These are phyloP conservation scores for Chymomyza fuscimana DNA, from an alignment of 2,888 invertebrate genomes.

Conservation along the genomic window DNA sequence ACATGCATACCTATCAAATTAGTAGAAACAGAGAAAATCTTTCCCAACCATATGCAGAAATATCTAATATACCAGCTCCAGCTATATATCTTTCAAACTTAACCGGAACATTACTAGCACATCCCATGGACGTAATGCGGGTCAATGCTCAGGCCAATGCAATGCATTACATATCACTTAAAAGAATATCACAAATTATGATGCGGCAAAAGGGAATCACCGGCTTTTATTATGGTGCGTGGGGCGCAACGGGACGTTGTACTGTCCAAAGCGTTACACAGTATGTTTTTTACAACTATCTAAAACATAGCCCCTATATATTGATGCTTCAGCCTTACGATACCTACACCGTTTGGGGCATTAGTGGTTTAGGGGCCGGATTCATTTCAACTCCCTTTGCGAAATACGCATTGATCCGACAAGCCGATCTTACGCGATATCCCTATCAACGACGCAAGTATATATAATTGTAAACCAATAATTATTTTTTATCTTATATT, in stretches of 20 bases:
- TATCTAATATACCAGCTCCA: background rate
- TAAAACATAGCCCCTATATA: conserved; percentile 3
- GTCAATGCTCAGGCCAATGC: conserved; percentile 31
- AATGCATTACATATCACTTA: background rate
- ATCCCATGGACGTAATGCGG: conserved; percentile 36
- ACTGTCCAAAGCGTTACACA: conserved; percentile 6
- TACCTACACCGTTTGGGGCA: background rate
- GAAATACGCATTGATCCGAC: conserved; percentile 30
- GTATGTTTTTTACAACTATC: conserved; percentile 6
- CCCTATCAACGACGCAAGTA: conserved; percentile 33
- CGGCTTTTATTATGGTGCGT: conserved; percentile 28
- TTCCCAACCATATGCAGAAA: background rate
- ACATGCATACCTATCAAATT: background rate
- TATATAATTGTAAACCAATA: background rate
- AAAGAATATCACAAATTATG: conserved; percentile 14
- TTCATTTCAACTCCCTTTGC: conserved; percentile 31
- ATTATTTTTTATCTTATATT: background rate
- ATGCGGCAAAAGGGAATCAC: conserved; percentile 6
- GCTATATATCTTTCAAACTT: conserved; percentile 14
- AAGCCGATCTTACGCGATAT: conserved; percentile 29
- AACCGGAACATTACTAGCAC: conserved; percentile 18
- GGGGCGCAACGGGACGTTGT: conserved; percentile 1
- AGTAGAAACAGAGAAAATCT: background rate
- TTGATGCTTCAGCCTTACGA: conserved; percentile 10
- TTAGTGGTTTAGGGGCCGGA: conserved; percentile 27